phyloP scores from a whole-genome alignment of 2,797 vertebrate species.

The Sebastes steindachneri region DNA sequence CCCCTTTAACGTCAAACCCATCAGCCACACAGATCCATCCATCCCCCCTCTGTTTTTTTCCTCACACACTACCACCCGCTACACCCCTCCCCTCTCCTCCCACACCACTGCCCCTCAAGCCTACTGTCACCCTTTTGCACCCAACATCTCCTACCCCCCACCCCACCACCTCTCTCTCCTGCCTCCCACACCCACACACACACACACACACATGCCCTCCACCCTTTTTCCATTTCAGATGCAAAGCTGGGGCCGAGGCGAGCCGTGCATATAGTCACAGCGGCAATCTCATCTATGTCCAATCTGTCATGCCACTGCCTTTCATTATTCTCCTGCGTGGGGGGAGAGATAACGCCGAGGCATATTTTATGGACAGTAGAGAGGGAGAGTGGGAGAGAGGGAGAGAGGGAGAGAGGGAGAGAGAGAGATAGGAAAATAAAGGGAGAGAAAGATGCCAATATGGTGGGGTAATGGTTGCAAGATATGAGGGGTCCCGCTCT shows the following conservation, averaged over 20 bases:
- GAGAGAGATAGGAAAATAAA: constrained; percentile 73
- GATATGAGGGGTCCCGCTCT: constrained; percentile 71
- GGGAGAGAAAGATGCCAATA: constrained; percentile 68
- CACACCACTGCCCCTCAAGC: constrained; percentile 59
- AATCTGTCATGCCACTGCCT: constrained; percentile 87
- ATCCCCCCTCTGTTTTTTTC: not conserved
- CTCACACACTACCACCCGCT: constrained; percentile 27
- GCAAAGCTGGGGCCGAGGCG: constrained; percentile 83
- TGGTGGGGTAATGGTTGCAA: constrained; percentile 44
- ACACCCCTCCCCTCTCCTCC: not conserved
- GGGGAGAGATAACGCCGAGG: constrained; percentile 82
- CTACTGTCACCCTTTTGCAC: constrained; percentile 64
- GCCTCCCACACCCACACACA: constrained; percentile 21
- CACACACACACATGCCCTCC: constrained; percentile 60
- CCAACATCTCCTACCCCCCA: constrained; percentile 25
- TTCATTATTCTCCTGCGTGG: constrained; percentile 86
- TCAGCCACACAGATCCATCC: constrained; percentile 53
- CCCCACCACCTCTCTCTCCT: not conserved
- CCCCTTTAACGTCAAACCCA: constrained; percentile 61
- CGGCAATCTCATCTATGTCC: constrained; percentile 90
- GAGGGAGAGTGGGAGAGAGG: constrained; percentile 22
- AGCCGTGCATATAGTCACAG: constrained; percentile 86
- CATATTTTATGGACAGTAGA: constrained; percentile 88
- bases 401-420: not conserved
- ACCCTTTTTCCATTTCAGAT: constrained; percentile 82